These are phyloP conservation scores for Trachurus trachurus DNA, from an alignment of 2,797 vertebrate species.

Conservation along the genomic window DNA sequence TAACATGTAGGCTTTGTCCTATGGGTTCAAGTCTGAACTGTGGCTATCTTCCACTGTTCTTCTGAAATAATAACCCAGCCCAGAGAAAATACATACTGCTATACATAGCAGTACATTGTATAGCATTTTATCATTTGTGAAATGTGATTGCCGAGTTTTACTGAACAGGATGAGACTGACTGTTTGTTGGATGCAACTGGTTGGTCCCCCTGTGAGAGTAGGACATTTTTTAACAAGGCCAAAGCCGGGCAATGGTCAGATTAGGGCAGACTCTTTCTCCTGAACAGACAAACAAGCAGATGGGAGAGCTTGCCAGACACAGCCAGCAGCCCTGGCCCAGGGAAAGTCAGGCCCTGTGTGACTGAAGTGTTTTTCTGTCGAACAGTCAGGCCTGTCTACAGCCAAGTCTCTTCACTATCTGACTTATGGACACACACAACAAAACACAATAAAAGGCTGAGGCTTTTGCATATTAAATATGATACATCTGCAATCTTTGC, in stretches of 20 bases:
- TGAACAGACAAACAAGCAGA: constrained; percentile 50
- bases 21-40: too few relatives aligned
- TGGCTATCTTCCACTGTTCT: too few relatives aligned
- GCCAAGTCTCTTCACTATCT: constrained; percentile 30
- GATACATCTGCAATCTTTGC: not conserved
- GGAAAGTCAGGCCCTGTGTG: constrained; percentile 46
- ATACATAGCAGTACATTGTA: too few relatives aligned
- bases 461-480: not conserved
- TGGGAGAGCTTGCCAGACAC: constrained; percentile 41
- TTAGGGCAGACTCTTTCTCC: constrained; percentile 28
- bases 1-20: too few relatives aligned
- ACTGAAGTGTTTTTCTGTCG: constrained; percentile 46
- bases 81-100: too few relatives aligned
- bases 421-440: constrained; percentile 15
- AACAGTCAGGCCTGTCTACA: constrained; percentile 37
- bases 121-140: constrained; percentile 17
- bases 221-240: constrained; percentile 23
- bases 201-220: constrained; percentile 2
- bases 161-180: constrained; percentile 3
- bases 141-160: constrained; percentile 33
- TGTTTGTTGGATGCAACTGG: constrained; percentile 22
- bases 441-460: constrained; percentile 11
- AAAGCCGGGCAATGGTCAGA: constrained; percentile 29
- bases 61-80: too few relatives aligned
- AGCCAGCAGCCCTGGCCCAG: constrained; percentile 27